Base-by-base conservation (phyloP, 2,113 vertebrate genomes). In the Geococcyx californianus region DNA sequence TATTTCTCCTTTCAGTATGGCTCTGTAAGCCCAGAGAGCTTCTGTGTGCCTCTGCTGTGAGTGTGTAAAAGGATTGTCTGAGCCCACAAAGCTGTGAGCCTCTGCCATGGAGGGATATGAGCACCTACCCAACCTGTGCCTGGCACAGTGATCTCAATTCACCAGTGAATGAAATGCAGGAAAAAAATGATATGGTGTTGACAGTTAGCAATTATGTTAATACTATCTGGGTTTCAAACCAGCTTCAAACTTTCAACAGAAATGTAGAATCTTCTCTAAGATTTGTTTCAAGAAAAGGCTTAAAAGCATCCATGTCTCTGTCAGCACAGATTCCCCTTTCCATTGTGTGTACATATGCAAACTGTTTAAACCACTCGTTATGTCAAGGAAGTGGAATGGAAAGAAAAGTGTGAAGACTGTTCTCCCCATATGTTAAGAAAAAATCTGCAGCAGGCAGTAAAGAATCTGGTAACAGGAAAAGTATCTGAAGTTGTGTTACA, bases 401-500 rank as follows among this genome's bases (percentile, higher is more conserved):
- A 90, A 80, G 94, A 31, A 47, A 93, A 93, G 85, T 49, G 73
- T 87, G 90, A 94, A 90, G 79, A 34, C 69, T 94, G 84, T 60
- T 97, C 74, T 80, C 62, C 25, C 62, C 84, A 84, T 95, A 90
- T 93, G 91, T 67, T 88, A 36, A 66, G 74, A 55, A 72, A 96
- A 94, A 92, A 45, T 77, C 89, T 88, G 69, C 56, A 95, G 62
- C 54, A 88, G 77, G 70, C 84, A 91, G 64, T 90, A 84, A 95
- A 95, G 80, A 59, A 67, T 85, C 38, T 90, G 74, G 55, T 75
- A 77, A 85, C 2, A 21, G 38, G 78, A 81, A 76, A 84, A 88
- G 45, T 92, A 68, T 89, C 64, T 92, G 67, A 84, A 95, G 77
- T 92, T 95, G 47, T 42, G 64, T 83, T 90, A 45, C 31, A 52